Evolutionary conservation across 1,140 invertebrate genomes (phyloP).

Genomic region (Lasioglossum baleicum): DNA sequence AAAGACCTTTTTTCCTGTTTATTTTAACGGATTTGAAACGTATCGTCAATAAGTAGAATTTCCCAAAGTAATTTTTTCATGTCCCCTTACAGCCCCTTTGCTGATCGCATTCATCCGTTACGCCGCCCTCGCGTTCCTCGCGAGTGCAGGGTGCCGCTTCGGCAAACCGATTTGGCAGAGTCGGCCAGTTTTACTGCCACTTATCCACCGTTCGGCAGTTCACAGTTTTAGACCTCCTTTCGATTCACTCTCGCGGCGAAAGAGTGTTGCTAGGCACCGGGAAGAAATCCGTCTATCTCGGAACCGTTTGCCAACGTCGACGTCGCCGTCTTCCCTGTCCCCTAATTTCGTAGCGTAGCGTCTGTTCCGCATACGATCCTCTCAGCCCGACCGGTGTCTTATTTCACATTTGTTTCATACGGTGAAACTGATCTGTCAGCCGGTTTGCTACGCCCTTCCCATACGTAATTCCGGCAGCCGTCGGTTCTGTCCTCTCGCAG

Average conservation of each 20-base stretch:
- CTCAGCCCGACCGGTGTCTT: neutral
- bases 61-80: too few relatives aligned
- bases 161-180: neutral
- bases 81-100: too few relatives aligned
- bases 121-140: neutral
- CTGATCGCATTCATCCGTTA: neutral
- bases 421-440: conserved; percentile 36
- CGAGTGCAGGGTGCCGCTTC: neutral
- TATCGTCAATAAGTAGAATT: too few relatives aligned
- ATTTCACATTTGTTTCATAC: conserved; percentile 36
- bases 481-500: neutral
- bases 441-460: neutral
- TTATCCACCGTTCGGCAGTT: conserved; percentile 38
- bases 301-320: neutral
- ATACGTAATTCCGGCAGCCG: conserved; percentile 7
- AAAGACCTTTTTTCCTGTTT: too few relatives aligned
- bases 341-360: conserved; percentile 16
- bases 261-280: conserved; percentile 25
- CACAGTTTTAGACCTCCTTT: neutral
- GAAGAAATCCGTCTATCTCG: conserved; percentile 22
- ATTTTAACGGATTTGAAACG: too few relatives aligned
- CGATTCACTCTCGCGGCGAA: neutral
- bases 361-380: neutral
- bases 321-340: neutral
- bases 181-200: conserved; percentile 34